Conservation (phyloP, 2,797 vertebrate species). For the Gymnoscopelus braueri region DNA sequence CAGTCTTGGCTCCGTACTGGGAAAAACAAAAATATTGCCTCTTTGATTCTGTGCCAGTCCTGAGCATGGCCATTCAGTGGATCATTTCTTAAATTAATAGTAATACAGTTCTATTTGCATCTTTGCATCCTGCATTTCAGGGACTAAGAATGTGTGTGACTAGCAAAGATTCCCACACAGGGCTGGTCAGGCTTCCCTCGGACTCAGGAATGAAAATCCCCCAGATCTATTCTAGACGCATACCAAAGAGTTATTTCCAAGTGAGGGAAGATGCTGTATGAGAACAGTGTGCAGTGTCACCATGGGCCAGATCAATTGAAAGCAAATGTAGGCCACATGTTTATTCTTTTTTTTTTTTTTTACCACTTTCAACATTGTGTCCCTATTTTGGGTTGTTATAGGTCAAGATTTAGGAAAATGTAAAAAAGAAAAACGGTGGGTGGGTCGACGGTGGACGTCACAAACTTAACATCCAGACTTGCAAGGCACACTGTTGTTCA, state of each 20-base stretch:
- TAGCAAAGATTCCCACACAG: conserved; percentile 30
- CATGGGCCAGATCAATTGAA: background rate
- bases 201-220: conserved; percentile 27
- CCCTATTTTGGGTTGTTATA: no score
- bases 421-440: no score
- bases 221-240: conserved; percentile 1
- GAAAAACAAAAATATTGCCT: background rate
- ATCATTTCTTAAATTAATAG: background rate
- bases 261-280: background rate
- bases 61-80: background rate
- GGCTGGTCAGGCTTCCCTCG: conserved; percentile 20
- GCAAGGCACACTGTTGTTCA: no score
- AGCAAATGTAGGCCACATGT: no score
- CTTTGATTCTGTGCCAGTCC: background rate
- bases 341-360: no score
- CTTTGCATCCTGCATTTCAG: background rate
- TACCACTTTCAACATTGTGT: no score
- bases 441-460: no score
- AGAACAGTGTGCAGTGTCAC: background rate
- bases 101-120: background rate
- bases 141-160: conserved; percentile 11
- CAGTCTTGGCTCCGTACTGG: background rate
- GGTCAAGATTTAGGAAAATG: no score
- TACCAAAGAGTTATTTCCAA: conserved; percentile 13
- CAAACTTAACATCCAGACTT: no score